Base-by-base conservation (phyloP, 2,797 vertebrate genomes). In the Harpagifer antarcticus region DNA sequence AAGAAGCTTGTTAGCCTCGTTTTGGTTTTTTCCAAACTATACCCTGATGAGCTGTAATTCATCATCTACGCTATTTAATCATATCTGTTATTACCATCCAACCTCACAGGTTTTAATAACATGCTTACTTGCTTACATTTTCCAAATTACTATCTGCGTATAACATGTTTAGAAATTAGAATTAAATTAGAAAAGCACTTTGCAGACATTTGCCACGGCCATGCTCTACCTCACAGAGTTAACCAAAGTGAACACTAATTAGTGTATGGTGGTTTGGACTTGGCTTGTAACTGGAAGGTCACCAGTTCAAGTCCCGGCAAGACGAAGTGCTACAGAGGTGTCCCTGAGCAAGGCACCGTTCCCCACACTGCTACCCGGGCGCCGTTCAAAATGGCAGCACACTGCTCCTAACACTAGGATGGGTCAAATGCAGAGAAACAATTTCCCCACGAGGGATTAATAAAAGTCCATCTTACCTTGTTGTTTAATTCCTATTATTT, bases 1-100 rank as follows among this genome's bases (percentile, higher is more conserved):
- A 69, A 56, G 48, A 70, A 58, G 84, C 82, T 84, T 49, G 76
- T 85, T 87, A 66, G 62, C 15, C 74, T 72, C 59, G 56, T 67
- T 74, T 68, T 76, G 31, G 31, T 60, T 42, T 31, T 11, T 43
- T 54, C 84, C 76, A 69, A 87, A 76, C 77, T 77, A 64, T 33
- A 63, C 61, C 53, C 80, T 65, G 74, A 79, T 64, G 73, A 87
- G 78, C 10, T 27, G 55, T 52, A 70, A 78, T 72, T 78, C 68
- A 72, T 63, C 17, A 3, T 44, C 73, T 53, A 45, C 17, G 0
- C 77, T 76, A 78, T 76, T 74, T 56, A 61, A 84, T 83, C 83
- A 83, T 37, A 88, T 78, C 58, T 37, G 59, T 76, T 67, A 69
- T 65, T 49, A 52, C 44, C 43, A 56, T 45, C 44, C 58, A 63